These are phyloP conservation scores for Doris montereyensis DNA, from an alignment of 2,888 invertebrate genomes.

Conservation along the genomic window DNA sequence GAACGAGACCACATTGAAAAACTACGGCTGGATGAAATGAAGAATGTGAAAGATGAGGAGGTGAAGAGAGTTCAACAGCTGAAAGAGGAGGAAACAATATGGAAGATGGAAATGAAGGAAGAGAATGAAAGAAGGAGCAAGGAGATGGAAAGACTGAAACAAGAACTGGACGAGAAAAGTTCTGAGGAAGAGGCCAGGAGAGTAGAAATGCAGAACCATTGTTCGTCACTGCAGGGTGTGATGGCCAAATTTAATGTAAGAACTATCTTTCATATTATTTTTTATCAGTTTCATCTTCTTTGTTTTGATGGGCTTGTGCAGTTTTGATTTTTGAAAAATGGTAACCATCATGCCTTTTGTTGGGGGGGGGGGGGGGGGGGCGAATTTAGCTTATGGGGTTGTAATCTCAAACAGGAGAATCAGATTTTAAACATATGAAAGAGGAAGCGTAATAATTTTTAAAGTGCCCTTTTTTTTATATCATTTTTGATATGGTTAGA, in stretches of 20 bases:
- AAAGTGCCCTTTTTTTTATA: no score
- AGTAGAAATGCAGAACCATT: background rate
- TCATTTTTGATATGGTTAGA: no score
- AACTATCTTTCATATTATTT: no score
- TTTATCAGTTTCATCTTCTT: no score
- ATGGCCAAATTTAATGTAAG: conserved; percentile 22
- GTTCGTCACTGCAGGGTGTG: background rate
- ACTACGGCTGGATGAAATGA: conserved; percentile 47
- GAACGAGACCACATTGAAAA: conserved; percentile 52
- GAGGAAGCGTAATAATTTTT: no score
- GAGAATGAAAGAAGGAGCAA: conserved; percentile 38
- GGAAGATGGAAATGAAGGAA: conserved; percentile 41
- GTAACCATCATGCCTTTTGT: no score
- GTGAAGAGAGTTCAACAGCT: conserved; percentile 41
- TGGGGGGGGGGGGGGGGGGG: no score
- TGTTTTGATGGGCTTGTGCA: no score
- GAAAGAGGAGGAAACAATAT: conserved; percentile 34
- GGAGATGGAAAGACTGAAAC: conserved; percentile 35
- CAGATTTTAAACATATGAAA: no score
- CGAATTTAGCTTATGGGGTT: no score
- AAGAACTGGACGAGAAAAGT: conserved; percentile 34
- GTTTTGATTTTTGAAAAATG: no score
- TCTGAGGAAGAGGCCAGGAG: conserved; percentile 30
- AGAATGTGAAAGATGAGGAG: conserved; percentile 43
- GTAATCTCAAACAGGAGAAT: no score